A percentile compares a stretch with the other conserved stretches of the same genome.
Evolutionary conservation across 2,113 vertebrate genomes (phyloP).

Genomic region (Siniperca knerii): DNA sequence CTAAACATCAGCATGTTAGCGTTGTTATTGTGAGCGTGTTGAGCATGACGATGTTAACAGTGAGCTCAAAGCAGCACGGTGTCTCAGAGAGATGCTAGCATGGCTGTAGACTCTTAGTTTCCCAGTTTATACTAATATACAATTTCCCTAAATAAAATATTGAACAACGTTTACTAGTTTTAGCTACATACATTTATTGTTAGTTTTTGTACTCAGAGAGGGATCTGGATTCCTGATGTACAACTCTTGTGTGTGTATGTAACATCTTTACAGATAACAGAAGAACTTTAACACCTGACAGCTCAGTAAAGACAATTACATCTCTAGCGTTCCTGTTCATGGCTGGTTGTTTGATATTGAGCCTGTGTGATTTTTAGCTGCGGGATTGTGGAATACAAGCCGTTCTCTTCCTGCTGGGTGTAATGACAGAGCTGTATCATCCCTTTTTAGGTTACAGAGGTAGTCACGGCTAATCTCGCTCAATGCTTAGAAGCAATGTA

Average conservation of each 20-base stretch:
- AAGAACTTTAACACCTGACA: not conserved
- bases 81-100: too few species aligned
- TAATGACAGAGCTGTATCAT: constrained; percentile 27
- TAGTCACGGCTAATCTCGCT: constrained; percentile 63
- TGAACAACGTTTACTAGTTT: not conserved
- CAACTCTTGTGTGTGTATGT: not conserved
- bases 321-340: not conserved
- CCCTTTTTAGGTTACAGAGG: constrained; percentile 30
- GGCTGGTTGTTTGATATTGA: constrained; percentile 8
- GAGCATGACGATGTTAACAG: too few species aligned
- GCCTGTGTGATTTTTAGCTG: constrained; percentile 6
- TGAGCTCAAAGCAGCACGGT: too few species aligned
- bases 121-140: too few species aligned
- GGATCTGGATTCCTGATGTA: not conserved
- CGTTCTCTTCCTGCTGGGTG: not conserved
- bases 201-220: too few species aligned
- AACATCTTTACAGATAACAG: not conserved
- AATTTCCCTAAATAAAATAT: not conserved
- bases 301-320: not conserved
- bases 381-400: not conserved
- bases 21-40: too few species aligned
- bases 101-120: too few species aligned
- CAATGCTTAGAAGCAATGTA: constrained; percentile 19
- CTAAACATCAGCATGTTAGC: too few species aligned
- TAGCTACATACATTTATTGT: not conserved